Evolutionary conservation across 2,888 invertebrate genomes (phyloP).

Genomic region (Xylota segnis): DNA sequence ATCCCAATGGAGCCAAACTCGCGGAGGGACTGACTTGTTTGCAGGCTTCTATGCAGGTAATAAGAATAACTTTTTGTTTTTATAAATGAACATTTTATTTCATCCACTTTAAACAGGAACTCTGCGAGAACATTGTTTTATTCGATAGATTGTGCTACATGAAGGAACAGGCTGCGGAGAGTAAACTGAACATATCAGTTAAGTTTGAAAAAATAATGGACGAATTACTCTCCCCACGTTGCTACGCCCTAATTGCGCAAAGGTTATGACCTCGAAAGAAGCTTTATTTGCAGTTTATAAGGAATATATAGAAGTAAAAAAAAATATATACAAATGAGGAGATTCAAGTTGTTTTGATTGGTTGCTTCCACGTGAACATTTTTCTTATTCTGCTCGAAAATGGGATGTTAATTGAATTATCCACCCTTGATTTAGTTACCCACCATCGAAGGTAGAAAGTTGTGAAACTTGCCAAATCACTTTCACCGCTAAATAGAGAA

Average conservation of each 20-base stretch:
- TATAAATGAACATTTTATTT: background rate
- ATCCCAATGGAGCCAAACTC: slow-evolving; percentile 80
- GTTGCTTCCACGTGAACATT: background rate
- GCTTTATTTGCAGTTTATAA: background rate
- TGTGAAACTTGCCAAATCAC: slow-evolving; percentile 41
- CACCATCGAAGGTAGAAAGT: slow-evolving; percentile 11
- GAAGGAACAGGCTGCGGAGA: slow-evolving; percentile 81
- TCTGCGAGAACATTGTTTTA: slow-evolving; percentile 86
- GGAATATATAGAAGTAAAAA: background rate
- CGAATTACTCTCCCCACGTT: slow-evolving; percentile 88
- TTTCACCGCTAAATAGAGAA: slow-evolving; percentile 24
- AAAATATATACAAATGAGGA: background rate
- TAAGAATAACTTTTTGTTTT: background rate
- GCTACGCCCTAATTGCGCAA: slow-evolving; percentile 86
- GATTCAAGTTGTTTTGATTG: background rate
- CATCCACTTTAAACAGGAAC: slow-evolving; percentile 83
- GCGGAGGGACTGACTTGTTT: slow-evolving; percentile 83
- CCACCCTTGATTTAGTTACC: slow-evolving; percentile 41
- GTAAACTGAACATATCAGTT: slow-evolving; percentile 83
- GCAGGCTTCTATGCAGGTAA: slow-evolving; percentile 85
- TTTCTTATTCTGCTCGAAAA: slow-evolving; percentile 7
- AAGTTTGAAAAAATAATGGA: slow-evolving; percentile 87
- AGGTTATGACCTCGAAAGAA: slow-evolving; percentile 82
- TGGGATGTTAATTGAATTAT: slow-evolving; percentile 44
- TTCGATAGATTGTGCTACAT: slow-evolving; percentile 86